Conservation (phyloP, 1,140 invertebrate species). For the Drosophila rufa region DNA sequence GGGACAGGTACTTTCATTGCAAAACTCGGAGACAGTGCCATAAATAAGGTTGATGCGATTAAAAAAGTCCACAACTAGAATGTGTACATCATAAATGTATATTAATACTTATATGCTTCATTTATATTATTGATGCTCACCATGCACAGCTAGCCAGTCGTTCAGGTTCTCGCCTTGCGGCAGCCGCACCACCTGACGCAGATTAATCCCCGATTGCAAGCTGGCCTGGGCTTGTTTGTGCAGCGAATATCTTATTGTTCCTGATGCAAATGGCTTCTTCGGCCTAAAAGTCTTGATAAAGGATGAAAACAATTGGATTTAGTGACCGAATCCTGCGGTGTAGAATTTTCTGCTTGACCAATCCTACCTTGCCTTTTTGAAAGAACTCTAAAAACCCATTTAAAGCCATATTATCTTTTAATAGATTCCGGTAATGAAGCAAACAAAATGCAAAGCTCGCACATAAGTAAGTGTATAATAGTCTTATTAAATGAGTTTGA, state of each 20-base stretch:
- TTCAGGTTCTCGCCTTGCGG: conserved; percentile 95
- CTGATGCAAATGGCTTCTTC: conserved; percentile 95
- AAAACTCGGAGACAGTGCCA: conserved; percentile 95
- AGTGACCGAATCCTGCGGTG: no score
- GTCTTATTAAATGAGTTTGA: neutral
- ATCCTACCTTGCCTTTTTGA: conserved; percentile 91
- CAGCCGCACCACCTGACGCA: conserved; percentile 93
- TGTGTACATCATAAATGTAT: conserved; percentile 4
- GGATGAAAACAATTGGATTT: neutral
- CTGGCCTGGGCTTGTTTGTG: conserved; percentile 98
- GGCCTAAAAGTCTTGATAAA: conserved; percentile 92
- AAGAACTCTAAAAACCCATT: conserved; percentile 92
- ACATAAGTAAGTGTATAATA: conserved; percentile 1
- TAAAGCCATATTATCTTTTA: conserved; percentile 86
- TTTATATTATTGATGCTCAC: conserved; percentile 85
- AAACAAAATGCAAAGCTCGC: neutral
- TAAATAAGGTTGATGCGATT: conserved; percentile 98
- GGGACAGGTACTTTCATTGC: conserved; percentile 94
- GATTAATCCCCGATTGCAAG: conserved; percentile 96
- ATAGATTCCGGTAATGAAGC: conserved; percentile 8
- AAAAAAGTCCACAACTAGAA: conserved; percentile 97
- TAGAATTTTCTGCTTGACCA: conserved; percentile 18
- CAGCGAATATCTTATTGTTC: conserved; percentile 95
- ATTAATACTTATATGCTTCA: neutral
- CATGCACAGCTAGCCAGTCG: conserved; percentile 98